phyloP scores from a whole-genome alignment of 2,888 invertebrate species.

The Flexamia atlantica region DNA sequence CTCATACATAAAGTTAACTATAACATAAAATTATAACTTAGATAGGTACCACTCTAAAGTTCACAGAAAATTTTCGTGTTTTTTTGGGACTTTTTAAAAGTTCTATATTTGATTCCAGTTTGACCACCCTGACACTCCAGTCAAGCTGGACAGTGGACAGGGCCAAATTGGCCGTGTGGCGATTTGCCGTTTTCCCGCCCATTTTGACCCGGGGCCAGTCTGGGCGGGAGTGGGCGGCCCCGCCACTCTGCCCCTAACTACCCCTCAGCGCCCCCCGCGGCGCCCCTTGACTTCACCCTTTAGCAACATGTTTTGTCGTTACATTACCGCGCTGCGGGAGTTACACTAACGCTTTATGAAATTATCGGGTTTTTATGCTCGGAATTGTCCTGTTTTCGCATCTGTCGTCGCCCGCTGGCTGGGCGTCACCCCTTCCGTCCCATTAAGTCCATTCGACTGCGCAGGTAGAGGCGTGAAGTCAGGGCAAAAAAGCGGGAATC shows the following conservation, averaged over 20 bases:
- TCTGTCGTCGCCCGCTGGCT: conserved; percentile 56
- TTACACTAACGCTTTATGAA: conserved; percentile 57
- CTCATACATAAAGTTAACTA: no score
- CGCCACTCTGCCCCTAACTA: background rate
- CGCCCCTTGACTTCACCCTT: conserved; percentile 57
- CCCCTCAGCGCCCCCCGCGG: conserved; percentile 5
- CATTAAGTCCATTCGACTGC: conserved; percentile 40
- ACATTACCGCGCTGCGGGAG: conserved; percentile 49
- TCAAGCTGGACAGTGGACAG: background rate
- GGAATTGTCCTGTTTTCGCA: conserved; percentile 62
- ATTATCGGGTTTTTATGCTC: conserved; percentile 61
- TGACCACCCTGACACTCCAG: no score
- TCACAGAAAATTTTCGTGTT: no score
- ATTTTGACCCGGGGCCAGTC: conserved; percentile 12
- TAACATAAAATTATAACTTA: no score
- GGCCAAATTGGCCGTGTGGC: conserved; percentile 18
- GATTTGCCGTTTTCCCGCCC: background rate
- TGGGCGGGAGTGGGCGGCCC: conserved; percentile 37
- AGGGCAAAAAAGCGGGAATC: conserved; percentile 50
- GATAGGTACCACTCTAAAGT: no score
- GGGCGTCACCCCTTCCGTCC: conserved; percentile 59
- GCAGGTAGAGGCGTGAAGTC: conserved; percentile 55
- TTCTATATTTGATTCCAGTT: no score
- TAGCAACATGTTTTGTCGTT: conserved; percentile 57
- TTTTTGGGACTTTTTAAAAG: no score